Evolutionary conservation across 1,140 invertebrate species (phyloP), one percentile per base, ranked within the genome.

Genomic region (Diabrotica virgifera): DNA sequence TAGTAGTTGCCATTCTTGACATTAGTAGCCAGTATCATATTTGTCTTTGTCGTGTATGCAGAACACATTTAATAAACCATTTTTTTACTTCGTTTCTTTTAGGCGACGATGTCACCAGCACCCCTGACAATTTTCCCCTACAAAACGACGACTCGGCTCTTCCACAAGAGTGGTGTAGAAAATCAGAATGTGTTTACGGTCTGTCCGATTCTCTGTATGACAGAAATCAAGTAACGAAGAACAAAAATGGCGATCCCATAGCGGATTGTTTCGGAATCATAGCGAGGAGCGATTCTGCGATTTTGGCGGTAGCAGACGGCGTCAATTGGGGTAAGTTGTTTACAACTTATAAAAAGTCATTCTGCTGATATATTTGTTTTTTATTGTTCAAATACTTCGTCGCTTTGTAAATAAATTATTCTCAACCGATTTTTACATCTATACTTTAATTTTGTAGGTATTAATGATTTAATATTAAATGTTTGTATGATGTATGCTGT

Each of bases 211-310:
- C 89, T 0, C 78, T 94, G 4, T 94, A 94, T 72, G 91, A 94
- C 77, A 85, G 84, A 64, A 90, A 94, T 80, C 91, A 92, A 63
- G 78, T 89, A 24, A 92, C 88, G 51, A 85, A 87, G 65, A 80
- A 85, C 57, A 85, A 87, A 61, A 91, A 91, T 82, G 93, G 94
- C 5, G 90, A 92, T 77, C 94, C 94, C 11, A 91, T 96, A 68
- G 94, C 94, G 11, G 94, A 96, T 81, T 90, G 92, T 71, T 96
- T 93, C 82, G 94, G 90, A 3, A 82, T 96, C 52, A 88, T 92
- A 68, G 87, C 90, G 5, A 82, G 93, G 51, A 85, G 85, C 53
- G 91, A 95, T 78, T 92, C 88, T 66, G 89, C 90, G 5, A 86
- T 95, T 64, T 80, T 96, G 72, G 89, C 90, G 38, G 83, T 97